Evolutionary conservation across 2,888 invertebrate species (phyloP).

Genomic region (Eueremaeus valkanovi): DNA sequence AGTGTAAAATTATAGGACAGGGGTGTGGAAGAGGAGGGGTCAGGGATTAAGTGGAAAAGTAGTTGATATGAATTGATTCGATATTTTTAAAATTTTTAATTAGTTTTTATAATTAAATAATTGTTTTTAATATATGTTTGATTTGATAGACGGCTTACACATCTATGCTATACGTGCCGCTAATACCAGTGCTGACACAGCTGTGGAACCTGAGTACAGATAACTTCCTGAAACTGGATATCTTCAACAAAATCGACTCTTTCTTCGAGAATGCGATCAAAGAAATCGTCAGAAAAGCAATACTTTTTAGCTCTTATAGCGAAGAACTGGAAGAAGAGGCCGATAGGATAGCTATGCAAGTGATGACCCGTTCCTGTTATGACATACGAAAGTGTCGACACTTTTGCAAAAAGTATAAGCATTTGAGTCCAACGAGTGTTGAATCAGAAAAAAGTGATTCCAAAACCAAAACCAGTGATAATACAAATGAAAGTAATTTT

Average conservation of each 20-base stretch:
- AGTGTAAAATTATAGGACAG: no score
- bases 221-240: background rate
- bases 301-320: slow-evolving; percentile 54
- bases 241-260: background rate
- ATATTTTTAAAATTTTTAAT: no score
- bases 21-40: no score
- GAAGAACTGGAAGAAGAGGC: slow-evolving; percentile 60
- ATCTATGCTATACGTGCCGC: background rate
- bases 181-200: background rate
- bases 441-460: background rate
- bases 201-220: background rate
- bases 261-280: background rate
- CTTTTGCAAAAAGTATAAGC: slow-evolving; percentile 3
- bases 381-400: slow-evolving; percentile 56
- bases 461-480: background rate
- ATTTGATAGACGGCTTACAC: background rate
- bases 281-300: background rate
- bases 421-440: background rate
- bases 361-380: slow-evolving; percentile 59
- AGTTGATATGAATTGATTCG: no score
- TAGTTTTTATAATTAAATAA: no score
- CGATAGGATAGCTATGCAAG: slow-evolving; percentile 58
- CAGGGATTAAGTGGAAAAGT: no score
- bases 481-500: background rate
- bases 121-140: background rate